Base-by-base conservation (phyloP, 2,113 vertebrate species). In the Strigops habroptila region DNA sequence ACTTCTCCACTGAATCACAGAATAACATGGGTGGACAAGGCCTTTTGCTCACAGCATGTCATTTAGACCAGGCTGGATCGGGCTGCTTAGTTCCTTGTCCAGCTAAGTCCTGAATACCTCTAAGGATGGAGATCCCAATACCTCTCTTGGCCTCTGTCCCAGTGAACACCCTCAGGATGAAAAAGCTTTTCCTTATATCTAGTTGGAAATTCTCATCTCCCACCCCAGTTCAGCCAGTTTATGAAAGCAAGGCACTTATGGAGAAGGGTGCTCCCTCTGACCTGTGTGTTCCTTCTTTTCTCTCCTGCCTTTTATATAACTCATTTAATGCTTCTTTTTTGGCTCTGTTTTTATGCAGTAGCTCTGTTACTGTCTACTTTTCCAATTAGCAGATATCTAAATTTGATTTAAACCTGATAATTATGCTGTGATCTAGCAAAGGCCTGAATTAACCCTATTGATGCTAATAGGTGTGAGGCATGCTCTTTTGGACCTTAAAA, bases 371-470 rank as follows among this genome's bases (percentile, higher is more conserved):
- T 65, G 27, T n/a, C 75, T 70, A 51, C 33, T 64, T 81, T 93
- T 75, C 69, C 82, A 86, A 81, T 93, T 93, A 88, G 19, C 85
- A 82, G 70, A 69, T 16, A 33, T 85, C 65, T 87, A 52, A 35
- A 82, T 69, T 79, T 87, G 22, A 94, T 93, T 97, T 93, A 87
- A 91, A 91, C 48, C 67, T 79, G 81, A 76, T 92, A 94, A 94
- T 94, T 87, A 77, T 17, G 53, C 49, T 22, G n/a, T 62, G 78
- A 53, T 87, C 67, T 82, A 65, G 59, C 44, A 85, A 85, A 67
- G 19, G 33, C 48, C 57, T 71, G 64, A 65, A 95, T 68, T 92
- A 87, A 91, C 70, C 70, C 78, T 41, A 60, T 1, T 82, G 82
- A 94, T 91, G 82, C 31, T 82, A 75, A n/a, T 7, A 91, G 52